These are phyloP conservation scores for Lamellibrachia satsuma DNA, from an alignment of 2,888 invertebrate genomes.

Conservation along the genomic window DNA sequence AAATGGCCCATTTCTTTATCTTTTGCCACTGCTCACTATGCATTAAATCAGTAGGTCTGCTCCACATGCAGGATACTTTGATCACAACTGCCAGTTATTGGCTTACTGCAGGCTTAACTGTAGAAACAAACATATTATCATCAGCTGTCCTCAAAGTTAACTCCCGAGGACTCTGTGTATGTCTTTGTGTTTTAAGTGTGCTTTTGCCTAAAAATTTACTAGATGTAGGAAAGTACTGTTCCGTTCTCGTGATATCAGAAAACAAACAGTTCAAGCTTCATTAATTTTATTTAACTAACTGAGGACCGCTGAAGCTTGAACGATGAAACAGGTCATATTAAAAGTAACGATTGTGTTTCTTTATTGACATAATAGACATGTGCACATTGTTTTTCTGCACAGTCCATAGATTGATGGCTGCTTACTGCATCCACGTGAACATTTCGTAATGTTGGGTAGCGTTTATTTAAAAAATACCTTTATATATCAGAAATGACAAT, in stretches of 20 bases:
- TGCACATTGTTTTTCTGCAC: no score
- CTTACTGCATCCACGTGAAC: no score
- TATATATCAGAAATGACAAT: no score
- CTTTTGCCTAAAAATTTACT: neutral
- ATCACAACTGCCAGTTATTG: neutral
- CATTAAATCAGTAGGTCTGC: neutral
- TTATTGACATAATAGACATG: no score
- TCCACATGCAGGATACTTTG: neutral
- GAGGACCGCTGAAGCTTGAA: no score
- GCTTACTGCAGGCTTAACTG: neutral
- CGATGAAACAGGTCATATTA: no score
- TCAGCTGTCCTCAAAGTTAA: slow-evolving; percentile 9
- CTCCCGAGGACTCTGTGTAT: neutral
- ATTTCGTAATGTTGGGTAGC: no score
- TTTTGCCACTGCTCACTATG: neutral
- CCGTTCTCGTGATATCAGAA: neutral
- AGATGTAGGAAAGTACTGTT: neutral
- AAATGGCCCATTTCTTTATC: neutral
- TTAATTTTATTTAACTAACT: neutral
- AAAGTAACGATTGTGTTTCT: no score
- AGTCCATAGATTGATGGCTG: no score
- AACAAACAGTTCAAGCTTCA: neutral
- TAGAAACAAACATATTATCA: neutral
- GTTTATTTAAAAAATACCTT: no score
- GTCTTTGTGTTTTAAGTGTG: neutral